Conservation (phyloP, 2,797 vertebrate genomes). For the Sebastes matsubarae region DNA sequence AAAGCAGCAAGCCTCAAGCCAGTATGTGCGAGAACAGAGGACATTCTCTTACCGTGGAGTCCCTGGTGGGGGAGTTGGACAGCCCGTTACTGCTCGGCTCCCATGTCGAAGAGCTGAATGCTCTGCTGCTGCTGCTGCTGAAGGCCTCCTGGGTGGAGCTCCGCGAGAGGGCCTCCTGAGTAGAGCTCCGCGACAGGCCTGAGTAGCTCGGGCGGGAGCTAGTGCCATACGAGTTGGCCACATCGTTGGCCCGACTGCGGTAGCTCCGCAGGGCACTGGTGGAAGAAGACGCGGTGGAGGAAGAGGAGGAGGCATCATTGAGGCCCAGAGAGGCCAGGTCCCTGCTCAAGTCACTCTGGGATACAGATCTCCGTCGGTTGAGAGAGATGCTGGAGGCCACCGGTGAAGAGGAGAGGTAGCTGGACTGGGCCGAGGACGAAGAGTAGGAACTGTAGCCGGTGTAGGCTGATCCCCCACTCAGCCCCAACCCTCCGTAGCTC, state of each 20-base stretch:
- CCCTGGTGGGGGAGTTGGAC: slow-evolving; percentile 71
- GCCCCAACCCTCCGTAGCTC: slow-evolving; percentile 77
- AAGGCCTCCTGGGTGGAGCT: slow-evolving; percentile 82
- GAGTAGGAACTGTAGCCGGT: slow-evolving; percentile 75
- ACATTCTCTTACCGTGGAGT: slow-evolving; percentile 81
- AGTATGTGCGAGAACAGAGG: neutral
- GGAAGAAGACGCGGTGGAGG: slow-evolving; percentile 76
- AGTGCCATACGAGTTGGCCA: slow-evolving; percentile 79
- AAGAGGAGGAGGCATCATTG: slow-evolving; percentile 75
- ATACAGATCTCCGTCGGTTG: slow-evolving; percentile 89
- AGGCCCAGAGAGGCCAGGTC: slow-evolving; percentile 88
- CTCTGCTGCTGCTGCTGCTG: slow-evolving; percentile 72
- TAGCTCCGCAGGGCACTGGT: slow-evolving; percentile 86
- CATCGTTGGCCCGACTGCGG: slow-evolving; percentile 79
- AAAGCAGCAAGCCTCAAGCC: slow-evolving; percentile 9
- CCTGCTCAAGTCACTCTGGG: slow-evolving; percentile 92
- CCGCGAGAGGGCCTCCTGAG: slow-evolving; percentile 81
- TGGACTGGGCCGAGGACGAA: slow-evolving; percentile 74
- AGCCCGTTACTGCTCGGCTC: slow-evolving; percentile 72
- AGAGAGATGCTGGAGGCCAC: slow-evolving; percentile 78
- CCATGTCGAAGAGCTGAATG: slow-evolving; percentile 76
- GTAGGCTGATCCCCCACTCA: slow-evolving; percentile 87
- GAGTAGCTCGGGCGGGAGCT: slow-evolving; percentile 68
- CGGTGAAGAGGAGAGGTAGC: slow-evolving; percentile 85
- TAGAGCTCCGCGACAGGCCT: slow-evolving; percentile 78